Evolutionary conservation across 1,140 invertebrate genomes (phyloP).

Genomic region (Diuraphis noxia): DNA sequence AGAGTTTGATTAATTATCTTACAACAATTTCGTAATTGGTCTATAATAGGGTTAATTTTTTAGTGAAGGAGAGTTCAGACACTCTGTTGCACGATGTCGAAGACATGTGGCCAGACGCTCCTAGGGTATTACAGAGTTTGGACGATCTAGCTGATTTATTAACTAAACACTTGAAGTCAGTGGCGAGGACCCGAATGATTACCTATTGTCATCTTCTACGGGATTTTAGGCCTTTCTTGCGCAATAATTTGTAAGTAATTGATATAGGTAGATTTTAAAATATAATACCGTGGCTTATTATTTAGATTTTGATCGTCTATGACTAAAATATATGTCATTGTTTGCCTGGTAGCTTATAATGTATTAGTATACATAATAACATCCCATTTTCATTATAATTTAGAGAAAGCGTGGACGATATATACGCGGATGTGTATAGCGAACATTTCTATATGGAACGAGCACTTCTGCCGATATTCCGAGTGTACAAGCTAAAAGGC

Average conservation of each 20-base stretch:
- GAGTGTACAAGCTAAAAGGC: constrained; percentile 39
- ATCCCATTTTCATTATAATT: background rate
- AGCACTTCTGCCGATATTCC: constrained; percentile 38
- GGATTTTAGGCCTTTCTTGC: constrained; percentile 44
- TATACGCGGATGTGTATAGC: constrained; percentile 40
- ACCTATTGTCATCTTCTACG: constrained; percentile 35
- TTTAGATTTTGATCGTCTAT: background rate
- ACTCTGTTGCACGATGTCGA: constrained; percentile 37
- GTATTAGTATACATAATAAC: background rate
- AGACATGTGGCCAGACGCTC: constrained; percentile 32
- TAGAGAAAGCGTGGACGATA: constrained; percentile 43
- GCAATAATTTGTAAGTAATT: constrained; percentile 32
- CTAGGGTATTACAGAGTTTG: constrained; percentile 23
- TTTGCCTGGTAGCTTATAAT: background rate
- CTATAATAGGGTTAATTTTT: background rate
- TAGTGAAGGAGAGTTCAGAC: constrained; percentile 47
- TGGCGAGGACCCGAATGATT: constrained; percentile 38
- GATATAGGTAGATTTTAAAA: background rate
- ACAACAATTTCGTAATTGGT: background rate
- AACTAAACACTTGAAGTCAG: constrained; percentile 29
- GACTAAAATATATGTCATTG: background rate
- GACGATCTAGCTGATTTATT: constrained; percentile 43
- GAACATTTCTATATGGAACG: constrained; percentile 49
- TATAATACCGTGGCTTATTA: background rate
- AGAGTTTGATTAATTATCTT: background rate